These are phyloP conservation scores for Sebastes alutus DNA, from an alignment of 2,797 vertebrate species.

Conservation along the genomic window DNA sequence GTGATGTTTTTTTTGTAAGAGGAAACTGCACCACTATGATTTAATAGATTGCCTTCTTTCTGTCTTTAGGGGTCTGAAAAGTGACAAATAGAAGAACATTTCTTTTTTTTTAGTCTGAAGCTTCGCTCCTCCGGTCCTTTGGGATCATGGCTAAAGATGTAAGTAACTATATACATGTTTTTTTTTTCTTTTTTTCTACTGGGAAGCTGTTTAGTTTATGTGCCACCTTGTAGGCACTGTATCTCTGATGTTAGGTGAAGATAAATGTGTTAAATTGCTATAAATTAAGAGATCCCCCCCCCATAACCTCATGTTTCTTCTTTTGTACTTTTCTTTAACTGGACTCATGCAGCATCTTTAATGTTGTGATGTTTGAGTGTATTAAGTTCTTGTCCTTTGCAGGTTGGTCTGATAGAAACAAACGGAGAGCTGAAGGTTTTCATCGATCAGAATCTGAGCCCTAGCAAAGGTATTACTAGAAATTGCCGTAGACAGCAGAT, in stretches of 20 bases:
- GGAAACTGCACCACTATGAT: not conserved
- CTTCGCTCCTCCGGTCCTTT: slow-evolving; percentile 76
- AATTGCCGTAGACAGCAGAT: not conserved
- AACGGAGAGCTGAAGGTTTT: slow-evolving; percentile 99
- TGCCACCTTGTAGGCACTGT: not conserved
- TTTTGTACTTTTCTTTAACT: not conserved
- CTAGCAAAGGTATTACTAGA: slow-evolving; percentile 90
- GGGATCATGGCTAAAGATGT: slow-evolving; percentile 90
- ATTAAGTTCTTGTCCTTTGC: slow-evolving; percentile 39
- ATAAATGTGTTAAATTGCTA: not conserved
- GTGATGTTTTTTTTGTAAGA: not conserved
- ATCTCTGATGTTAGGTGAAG: not conserved
- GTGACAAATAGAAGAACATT: slow-evolving; percentile 53
- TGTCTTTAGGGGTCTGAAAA: slow-evolving; percentile 66
- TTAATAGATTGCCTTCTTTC: slow-evolving; percentile 11
- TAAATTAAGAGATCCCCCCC: not conserved
- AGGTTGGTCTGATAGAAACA: slow-evolving; percentile 99
- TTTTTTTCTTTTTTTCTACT: not conserved
- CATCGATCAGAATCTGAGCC: slow-evolving; percentile 99
- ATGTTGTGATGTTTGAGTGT: not conserved
- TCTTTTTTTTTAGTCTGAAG: slow-evolving; percentile 71
- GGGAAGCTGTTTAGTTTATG: not conserved
- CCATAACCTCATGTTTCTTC: not conserved
- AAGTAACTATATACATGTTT: slow-evolving; percentile 47
- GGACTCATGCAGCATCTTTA: not conserved